Evolutionary conservation across 2,113 vertebrate species (phyloP), one percentile per base, ranked within the genome.

Genomic region (Lontra canadensis): DNA sequence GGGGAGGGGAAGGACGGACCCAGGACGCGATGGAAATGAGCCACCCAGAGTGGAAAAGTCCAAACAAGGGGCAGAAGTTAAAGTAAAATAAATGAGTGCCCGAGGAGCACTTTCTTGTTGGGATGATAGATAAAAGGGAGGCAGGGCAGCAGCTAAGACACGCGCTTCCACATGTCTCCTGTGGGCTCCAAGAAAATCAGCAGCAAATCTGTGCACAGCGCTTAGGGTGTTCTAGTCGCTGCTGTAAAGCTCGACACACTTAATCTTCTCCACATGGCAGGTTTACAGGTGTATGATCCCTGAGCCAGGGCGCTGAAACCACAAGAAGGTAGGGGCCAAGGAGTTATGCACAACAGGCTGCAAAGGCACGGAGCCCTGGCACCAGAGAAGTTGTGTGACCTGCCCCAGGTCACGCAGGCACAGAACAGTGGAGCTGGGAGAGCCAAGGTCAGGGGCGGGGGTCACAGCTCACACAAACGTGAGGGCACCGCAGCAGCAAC

Each of bases 131-230:
- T 7, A 20, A 69, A 26, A 7, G 44, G n/a, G 49, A 18, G 29
- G 47, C 14, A 29, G 9, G 9, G 67, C 7, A 25, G 39, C 14
- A 12, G n/a, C 52, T 7, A 6, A 21, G 15, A 31, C 10, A 0
- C 0, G 0, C 21, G 2, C 2, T 13, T 39, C 34, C 3, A 0
- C 2, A 18, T 0, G 25, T 7, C 34, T 17, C 44, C 23, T 12
- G 9, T 9, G 29, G 10, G 39, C 65, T 29, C 74, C 47, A 7
- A 23, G 73, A 44, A 52, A 11, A 23, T 23, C 55, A 82, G 15
- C n/a, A 7, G 55, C 84, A 95, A 57, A 17, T 2, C 17, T n/a
- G 1, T 6, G 39, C 25, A 18, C 0, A 14, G 42, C 7, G 21
- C 65, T 34, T 1, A 34, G 69, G 71, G 36, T 36, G 17, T 42